phyloP scores from a whole-genome alignment of 2,888 invertebrate species.

The Protonemura montana region DNA sequence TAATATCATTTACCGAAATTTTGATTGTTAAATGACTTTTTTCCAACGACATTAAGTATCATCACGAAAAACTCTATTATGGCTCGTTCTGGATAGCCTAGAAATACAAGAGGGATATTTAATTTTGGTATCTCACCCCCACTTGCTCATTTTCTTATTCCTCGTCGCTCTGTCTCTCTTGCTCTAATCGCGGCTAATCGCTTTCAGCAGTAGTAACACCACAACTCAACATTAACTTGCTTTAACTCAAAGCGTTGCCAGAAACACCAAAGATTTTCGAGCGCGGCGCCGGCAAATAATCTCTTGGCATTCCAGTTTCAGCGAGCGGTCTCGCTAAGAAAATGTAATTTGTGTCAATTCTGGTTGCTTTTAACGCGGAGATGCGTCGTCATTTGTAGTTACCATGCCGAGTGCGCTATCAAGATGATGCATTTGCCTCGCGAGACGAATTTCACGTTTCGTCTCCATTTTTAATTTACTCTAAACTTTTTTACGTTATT shows the following conservation, averaged over 20 bases:
- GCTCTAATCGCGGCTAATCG: background rate
- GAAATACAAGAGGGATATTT: background rate
- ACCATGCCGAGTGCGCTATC: background rate
- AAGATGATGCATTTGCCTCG: background rate
- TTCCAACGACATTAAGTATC: background rate
- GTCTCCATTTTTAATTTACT: too few relatives aligned
- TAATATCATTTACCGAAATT: background rate
- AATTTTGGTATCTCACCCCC: background rate
- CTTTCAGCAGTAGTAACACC: constrained; percentile 3
- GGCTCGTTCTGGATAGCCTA: background rate
- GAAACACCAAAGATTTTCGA: background rate
- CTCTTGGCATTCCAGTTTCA: background rate
- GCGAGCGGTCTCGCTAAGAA: background rate
- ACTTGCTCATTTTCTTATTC: background rate
- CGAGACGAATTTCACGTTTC: too few relatives aligned
- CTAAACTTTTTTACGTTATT: too few relatives aligned
- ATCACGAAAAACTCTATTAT: background rate
- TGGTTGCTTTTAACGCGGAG: background rate
- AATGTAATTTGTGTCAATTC: background rate
- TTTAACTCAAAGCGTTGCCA: constrained; percentile 7
- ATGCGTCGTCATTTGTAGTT: background rate
- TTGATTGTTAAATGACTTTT: background rate
- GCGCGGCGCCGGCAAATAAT: background rate
- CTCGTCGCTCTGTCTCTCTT: background rate
- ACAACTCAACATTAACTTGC: background rate